Evolutionary conservation across 2,888 invertebrate genomes (phyloP).

Genomic region (Polia nebulosa): DNA sequence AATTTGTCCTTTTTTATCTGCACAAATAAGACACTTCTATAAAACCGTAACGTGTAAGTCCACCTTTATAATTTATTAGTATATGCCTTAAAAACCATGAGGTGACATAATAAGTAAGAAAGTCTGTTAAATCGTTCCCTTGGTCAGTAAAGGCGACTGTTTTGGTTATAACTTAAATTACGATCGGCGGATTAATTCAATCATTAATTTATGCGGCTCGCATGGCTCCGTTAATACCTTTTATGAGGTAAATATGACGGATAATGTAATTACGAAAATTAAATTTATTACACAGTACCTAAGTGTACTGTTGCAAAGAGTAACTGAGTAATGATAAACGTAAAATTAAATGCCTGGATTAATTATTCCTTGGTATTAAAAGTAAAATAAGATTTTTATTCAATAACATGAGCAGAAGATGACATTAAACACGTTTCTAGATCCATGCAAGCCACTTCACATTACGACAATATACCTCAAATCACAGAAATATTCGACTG

Average conservation of each 20-base stretch:
- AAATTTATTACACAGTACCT: too few species aligned
- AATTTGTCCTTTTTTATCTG: background rate
- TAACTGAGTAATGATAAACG: background rate
- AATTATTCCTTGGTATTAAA: background rate
- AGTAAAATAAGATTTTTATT: background rate
- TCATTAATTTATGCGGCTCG: slow-evolving; percentile 51
- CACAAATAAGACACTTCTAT: slow-evolving; percentile 33
- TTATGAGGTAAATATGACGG: background rate
- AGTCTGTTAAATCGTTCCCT: slow-evolving; percentile 32
- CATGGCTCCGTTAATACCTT: slow-evolving; percentile 29
- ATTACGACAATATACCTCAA: slow-evolving; percentile 54
- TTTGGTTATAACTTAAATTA: slow-evolving; percentile 68
- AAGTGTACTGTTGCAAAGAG: background rate
- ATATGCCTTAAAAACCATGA: slow-evolving; percentile 39
- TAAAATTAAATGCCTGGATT: slow-evolving; percentile 1
- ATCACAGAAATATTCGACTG: slow-evolving; percentile 65
- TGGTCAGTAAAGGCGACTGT: slow-evolving; percentile 43
- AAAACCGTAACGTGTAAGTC: slow-evolving; percentile 47
- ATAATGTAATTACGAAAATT: too few species aligned
- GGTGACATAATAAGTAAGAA: slow-evolving; percentile 23
- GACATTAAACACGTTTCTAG: slow-evolving; percentile 3
- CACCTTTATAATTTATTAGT: slow-evolving; percentile 17
- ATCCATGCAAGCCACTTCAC: slow-evolving; percentile 44
- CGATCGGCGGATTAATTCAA: slow-evolving; percentile 74
- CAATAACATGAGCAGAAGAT: background rate